phyloP scores from a whole-genome alignment of 2,888 invertebrate genomes.

The Diarsia rubi region DNA sequence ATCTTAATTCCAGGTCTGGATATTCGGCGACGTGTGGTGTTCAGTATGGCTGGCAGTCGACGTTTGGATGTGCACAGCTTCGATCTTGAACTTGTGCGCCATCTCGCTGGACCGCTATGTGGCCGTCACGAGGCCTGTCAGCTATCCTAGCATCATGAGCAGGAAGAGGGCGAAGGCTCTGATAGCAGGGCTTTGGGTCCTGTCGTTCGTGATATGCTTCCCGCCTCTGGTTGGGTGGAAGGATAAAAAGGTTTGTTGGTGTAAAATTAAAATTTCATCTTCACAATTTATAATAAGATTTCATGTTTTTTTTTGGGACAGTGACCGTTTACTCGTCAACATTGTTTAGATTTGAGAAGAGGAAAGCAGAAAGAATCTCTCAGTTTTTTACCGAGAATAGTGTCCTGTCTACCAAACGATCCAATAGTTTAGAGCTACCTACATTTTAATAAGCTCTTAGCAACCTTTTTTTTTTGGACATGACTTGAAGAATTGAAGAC shows the following conservation, averaged over 20 bases:
- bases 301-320: too few relatives aligned
- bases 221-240: slow-evolving; percentile 99
- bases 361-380: not conserved
- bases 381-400: not conserved
- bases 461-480: too few relatives aligned
- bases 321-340: too few relatives aligned
- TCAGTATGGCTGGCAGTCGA: slow-evolving; percentile 99
- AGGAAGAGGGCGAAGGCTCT: slow-evolving; percentile 95
- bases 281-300: too few relatives aligned
- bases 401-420: not conserved
- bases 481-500: too few relatives aligned
- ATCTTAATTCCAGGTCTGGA: slow-evolving; percentile 94
- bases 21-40: slow-evolving; percentile 99
- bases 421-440: not conserved
- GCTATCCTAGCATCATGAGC: slow-evolving; percentile 98
- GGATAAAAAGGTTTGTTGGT: slow-evolving; percentile 86
- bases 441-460: slow-evolving; percentile 26
- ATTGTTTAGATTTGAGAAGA: not conserved
- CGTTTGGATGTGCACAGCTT: slow-evolving; percentile 99
- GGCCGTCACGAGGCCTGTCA: slow-evolving; percentile 98
- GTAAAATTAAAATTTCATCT: too few relatives aligned
- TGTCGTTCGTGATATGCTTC: slow-evolving; percentile 98
- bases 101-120: slow-evolving; percentile 98
- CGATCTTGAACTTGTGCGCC: slow-evolving; percentile 98
- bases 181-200: slow-evolving; percentile 98